Evolutionary conservation across 2,113 vertebrate genomes (phyloP).

Genomic region (Tenebrosternarchus preto): DNA sequence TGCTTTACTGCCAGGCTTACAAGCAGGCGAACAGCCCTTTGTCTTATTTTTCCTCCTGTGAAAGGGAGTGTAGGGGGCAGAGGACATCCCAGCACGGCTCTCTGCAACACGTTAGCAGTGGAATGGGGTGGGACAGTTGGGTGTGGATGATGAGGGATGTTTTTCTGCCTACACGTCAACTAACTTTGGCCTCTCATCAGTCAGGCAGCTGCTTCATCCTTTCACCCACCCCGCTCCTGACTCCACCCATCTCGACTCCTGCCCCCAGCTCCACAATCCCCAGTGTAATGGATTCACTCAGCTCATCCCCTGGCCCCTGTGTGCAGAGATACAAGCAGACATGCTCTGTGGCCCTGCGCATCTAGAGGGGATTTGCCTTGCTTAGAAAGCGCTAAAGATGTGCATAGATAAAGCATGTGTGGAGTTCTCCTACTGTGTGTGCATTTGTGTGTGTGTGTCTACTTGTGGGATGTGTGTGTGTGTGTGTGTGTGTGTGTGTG

Average conservation of each 20-base stretch:
- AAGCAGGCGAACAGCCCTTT: conserved; percentile 5
- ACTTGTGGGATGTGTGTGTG: conserved; percentile 10
- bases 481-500: background rate
- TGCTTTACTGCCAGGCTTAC: conserved; percentile 25
- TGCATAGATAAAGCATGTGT: conserved; percentile 17
- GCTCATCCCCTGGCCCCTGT: conserved; percentile 36
- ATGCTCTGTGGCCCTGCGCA: conserved; percentile 25
- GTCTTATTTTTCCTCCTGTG: conserved; percentile 31
- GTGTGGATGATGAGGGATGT: conserved; percentile 17
- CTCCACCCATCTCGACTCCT: background rate
- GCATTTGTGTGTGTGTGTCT: background rate
- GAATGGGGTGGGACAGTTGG: conserved; percentile 29
- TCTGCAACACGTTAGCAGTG: conserved; percentile 30
- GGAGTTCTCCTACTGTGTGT: conserved; percentile 9
- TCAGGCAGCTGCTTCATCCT: background rate
- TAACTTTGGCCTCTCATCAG: conserved; percentile 15
- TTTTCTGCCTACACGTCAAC: conserved; percentile 17
- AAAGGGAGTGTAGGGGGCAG: background rate
- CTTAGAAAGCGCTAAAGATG: conserved; percentile 33
- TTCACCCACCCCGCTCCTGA: background rate
- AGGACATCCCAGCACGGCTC: conserved; percentile 2
- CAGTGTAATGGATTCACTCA: conserved; percentile 45
- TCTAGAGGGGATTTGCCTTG: conserved; percentile 48
- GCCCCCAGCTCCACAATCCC: conserved; percentile 20
- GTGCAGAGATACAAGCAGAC: conserved; percentile 41